Conservation (phyloP, 2,888 invertebrate species). For the Luperina nickerlii region DNA sequence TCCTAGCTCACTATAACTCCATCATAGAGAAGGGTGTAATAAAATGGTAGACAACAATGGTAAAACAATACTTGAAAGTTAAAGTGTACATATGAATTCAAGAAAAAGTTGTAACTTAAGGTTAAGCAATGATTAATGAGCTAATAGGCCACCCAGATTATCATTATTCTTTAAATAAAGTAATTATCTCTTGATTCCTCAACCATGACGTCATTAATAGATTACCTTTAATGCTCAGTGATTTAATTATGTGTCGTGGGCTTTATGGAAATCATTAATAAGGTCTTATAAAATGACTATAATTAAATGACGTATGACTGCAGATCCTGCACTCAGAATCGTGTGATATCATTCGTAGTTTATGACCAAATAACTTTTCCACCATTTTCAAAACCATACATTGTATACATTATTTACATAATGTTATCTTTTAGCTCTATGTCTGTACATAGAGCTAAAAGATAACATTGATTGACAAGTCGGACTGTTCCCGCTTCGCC, state of each 20-base stretch:
- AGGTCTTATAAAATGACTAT: not conserved
- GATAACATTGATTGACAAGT: too few relatives aligned
- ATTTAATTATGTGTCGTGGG: conserved; percentile 2
- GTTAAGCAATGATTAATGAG: conserved; percentile 24
- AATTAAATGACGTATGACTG: conserved; percentile 13
- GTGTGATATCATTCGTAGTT: not conserved
- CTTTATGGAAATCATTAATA: conserved; percentile 15
- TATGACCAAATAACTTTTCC: not conserved
- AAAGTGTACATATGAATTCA: not conserved
- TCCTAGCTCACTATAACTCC: not conserved
- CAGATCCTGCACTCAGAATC: conserved; percentile 3
- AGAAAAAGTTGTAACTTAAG: not conserved
- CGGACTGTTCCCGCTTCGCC: not conserved
- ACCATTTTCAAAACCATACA: not conserved
- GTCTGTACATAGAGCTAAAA: too few relatives aligned
- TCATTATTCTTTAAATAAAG: conserved; percentile 14
- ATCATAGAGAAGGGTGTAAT: not conserved
- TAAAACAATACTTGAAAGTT: not conserved
- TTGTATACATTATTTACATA: not conserved
- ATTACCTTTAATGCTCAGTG: conserved; percentile 6
- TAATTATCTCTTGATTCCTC: conserved; percentile 8
- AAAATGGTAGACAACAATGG: not conserved
- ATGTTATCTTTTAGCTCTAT: not conserved
- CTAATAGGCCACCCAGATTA: not conserved
- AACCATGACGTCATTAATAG: conserved; percentile 23